These are phyloP conservation scores for Sebastes taczanowskii DNA, from an alignment of 2,797 vertebrate genomes.

Conservation along the genomic window DNA sequence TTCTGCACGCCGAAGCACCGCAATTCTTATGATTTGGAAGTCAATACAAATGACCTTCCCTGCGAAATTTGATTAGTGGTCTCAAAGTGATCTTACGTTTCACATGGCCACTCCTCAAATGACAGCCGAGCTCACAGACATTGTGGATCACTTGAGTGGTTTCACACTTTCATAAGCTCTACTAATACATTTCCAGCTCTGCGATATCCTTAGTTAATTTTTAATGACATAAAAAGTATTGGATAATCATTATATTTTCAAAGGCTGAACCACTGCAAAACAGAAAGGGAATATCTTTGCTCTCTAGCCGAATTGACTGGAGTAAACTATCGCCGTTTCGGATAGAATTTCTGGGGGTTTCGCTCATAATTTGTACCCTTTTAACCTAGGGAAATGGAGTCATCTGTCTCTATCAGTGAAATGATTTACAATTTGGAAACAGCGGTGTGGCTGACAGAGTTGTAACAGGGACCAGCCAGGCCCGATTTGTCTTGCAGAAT, in stretches of 20 bases:
- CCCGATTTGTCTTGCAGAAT: constrained; percentile 63
- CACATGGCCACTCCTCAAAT: constrained; percentile 23
- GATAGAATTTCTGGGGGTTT: constrained; percentile 52
- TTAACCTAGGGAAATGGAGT: constrained; percentile 62
- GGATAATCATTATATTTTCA: constrained; percentile 15
- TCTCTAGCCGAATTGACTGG: background rate
- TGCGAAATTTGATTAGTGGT: constrained; percentile 78
- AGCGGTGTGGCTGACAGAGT: constrained; percentile 45
- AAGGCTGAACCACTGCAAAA: background rate
- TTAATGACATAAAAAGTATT: constrained; percentile 33
- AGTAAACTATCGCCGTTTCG: constrained; percentile 15
- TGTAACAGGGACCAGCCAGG: constrained; percentile 43
- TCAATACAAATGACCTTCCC: constrained; percentile 74
- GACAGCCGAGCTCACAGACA: constrained; percentile 8
- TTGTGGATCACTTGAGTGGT: constrained; percentile 1
- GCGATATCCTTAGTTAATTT: constrained; percentile 36
- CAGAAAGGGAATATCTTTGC: constrained; percentile 33
- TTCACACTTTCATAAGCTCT: constrained; percentile 18
- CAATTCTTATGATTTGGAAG: constrained; percentile 62
- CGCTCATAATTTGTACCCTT: constrained; percentile 62
- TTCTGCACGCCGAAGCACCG: constrained; percentile 47
- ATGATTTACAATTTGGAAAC: constrained; percentile 61
- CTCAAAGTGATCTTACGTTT: constrained; percentile 65
- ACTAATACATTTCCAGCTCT: constrained; percentile 22
- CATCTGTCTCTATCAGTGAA: constrained; percentile 63